Evolutionary conservation across 2,797 vertebrate species (phyloP), one percentile per base, ranked within the genome.

Genomic region (Cossypha caffra): DNA sequence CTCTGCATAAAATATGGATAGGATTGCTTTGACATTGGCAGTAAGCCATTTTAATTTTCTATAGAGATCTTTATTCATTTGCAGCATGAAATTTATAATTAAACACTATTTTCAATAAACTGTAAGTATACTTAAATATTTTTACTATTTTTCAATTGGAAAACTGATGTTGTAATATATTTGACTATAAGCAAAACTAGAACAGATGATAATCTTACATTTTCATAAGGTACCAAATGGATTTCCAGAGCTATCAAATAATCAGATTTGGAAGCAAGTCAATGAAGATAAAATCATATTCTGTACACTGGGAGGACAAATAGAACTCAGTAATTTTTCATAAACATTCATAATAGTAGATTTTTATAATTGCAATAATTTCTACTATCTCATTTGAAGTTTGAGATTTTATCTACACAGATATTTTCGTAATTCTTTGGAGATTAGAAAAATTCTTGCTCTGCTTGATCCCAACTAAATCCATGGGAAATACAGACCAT

Each of bases 21-120:
- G 43, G 92, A 64, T 4, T 0, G 2, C 35, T 92, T 75, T 91
- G 68, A 80, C 24, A 40, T 47, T 93, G 90, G 66, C 82, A 75
- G 11, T 24, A 55, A 43, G 76, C 72, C 80, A 85, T 76, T 94
- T 88, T 90, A 86, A 85, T 89, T 80, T 86, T 93, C 78, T 90
- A 25, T 54, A 85, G 43, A 58, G 38, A 76, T 50, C 54, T 88
- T 76, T 67, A 78, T 84, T 88, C 33, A 57, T 81, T 86, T 80
- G 11, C 13, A 79, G 20, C 16, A 80, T 61, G 21, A 82, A 89
- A 86, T 87, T 88, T 77, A 68, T 77, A 87, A 93, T 90, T 85
- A 92, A 89, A 64, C 2, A 64, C 35, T 74, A 66, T 91, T 89
- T 79, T 76, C 67, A 82, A 64, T 77, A 89, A 82, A 33, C 79